Evolutionary conservation across 2,113 vertebrate species (phyloP).

Genomic region (Hystrix brachyura): DNA sequence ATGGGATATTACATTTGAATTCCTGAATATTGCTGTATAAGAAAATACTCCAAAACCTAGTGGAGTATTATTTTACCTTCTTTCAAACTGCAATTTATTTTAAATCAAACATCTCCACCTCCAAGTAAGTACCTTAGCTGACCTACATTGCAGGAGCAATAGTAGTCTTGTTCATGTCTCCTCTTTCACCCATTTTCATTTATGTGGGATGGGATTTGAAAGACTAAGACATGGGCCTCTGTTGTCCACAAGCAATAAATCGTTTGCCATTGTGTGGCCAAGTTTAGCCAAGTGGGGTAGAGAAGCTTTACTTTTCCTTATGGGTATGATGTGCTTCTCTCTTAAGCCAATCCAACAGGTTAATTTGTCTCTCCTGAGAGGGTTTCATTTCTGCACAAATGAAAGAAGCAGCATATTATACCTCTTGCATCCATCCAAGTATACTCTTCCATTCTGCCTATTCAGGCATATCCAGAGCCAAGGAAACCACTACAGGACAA

Average conservation of each 20-base stretch:
- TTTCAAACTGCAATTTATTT: conserved; percentile 18
- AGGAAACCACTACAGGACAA: background rate
- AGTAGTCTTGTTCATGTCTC: background rate
- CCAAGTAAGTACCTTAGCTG: background rate
- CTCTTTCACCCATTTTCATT: background rate
- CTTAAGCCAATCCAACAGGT: background rate
- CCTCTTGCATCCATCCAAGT: background rate
- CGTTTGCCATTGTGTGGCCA: background rate
- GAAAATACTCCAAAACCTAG: background rate
- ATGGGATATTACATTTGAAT: background rate
- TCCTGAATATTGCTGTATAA: background rate
- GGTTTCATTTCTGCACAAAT: conserved; percentile 6
- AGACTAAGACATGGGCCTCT: background rate
- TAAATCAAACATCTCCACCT: background rate
- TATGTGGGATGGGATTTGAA: background rate
- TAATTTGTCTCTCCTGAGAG: background rate
- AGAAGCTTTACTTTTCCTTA: background rate
- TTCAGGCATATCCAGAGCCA: background rate
- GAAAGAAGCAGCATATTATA: background rate
- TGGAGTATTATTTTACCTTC: background rate
- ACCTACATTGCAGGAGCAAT: background rate
- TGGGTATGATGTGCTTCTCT: background rate
- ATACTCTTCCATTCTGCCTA: background rate
- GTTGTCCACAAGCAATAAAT: background rate
- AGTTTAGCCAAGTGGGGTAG: background rate